Evolutionary conservation across 2,113 vertebrate genomes (phyloP), one percentile per base, ranked within the genome.

Genomic region (Spea bombifrons): DNA sequence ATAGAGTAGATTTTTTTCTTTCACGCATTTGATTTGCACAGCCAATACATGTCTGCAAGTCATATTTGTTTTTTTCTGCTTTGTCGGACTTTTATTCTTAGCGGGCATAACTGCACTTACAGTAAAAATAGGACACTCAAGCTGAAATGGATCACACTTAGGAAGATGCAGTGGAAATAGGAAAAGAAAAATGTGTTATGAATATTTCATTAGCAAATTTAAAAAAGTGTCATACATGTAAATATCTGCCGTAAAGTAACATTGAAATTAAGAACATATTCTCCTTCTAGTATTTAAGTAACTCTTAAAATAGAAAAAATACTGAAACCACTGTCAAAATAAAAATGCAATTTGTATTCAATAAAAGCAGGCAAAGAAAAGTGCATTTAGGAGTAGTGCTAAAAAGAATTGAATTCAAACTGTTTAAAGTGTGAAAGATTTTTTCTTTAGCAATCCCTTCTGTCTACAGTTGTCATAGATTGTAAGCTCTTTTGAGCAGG

Each of bases 401-500:
- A 47, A 76, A 78, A 78, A 71, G 50, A 71, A 78, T 52, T 78
- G 75, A 13, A 44, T 64, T 64, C 57, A 78, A 61, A 57, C 75
- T 68, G 30, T 61, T 76, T 48, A 68, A 77, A 70, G 53, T 63
- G 12, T 69, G 45, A 70, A 30, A 8, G 16, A 50, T 70, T 50
- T 46, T 64, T 69, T 17, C 17, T 63, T 30, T 77, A 50, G 16
- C 45, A 50, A 59, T 46, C 30, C 44, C 13, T 71, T 71, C 49
- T 48, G 5, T 71, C 44, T 65, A 71, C 16, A 16, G 9, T 78
- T 78, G 8, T 57, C 68, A 71, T 64, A 52, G 67, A n/a, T n/a
- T n/a, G n/a, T n/a, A n/a, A n/a, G n/a, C n/a, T n/a, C n/a, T n/a
- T n/a, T n/a, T n/a, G n/a, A n/a, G n/a, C n/a, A n/a, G n/a, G n/a